Evolutionary conservation across 2,113 vertebrate genomes (phyloP), one percentile per base, ranked within the genome.

Genomic region (Mormyrus lacerda): DNA sequence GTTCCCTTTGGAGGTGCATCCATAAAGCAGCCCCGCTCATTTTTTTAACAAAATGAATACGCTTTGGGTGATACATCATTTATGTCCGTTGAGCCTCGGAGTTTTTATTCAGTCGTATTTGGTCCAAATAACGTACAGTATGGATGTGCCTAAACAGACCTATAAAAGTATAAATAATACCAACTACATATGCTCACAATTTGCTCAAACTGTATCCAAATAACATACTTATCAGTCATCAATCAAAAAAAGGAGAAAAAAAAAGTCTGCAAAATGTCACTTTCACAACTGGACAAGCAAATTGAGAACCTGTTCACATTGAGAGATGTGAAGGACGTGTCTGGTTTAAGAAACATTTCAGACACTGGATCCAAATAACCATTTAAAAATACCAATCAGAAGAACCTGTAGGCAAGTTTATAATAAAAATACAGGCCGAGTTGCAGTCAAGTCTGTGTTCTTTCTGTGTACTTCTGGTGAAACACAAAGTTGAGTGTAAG

Each of bases 111-210:
- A 92, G 92, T 92, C 93, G 96, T 96, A 96, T 96, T 97, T 97
- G 96, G 96, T 97, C 96, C 96, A 91, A 95, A 93, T 92, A 92
- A 95, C 93, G 94, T 95, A 95, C 94, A 96, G 95, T 91, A 94
- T 89, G 35, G 88, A 89, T 58, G 79, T 84, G 50, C 79, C 88
- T 61, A 85, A 45, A 84, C 87, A 53, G 79, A 89, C 42, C 50
- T 45, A 83, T 83, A 82, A 89, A 89, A 89, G 73, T 89, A 89
- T 89, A 89, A 89, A 89, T 89, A 89, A 90, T 88, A 87, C 87
- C 87, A 88, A 61, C 87, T 51, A 90, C 85, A 89, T 79, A 90
- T 53, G 87, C 86, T 47, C 89, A 90, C 58, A 89, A 89, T 35
- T 87, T 79, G 79, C 69, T 69, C 85, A 82, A 51, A 87, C 13